Conservation (phyloP, 2,888 invertebrate species). For the Autographa gamma region DNA sequence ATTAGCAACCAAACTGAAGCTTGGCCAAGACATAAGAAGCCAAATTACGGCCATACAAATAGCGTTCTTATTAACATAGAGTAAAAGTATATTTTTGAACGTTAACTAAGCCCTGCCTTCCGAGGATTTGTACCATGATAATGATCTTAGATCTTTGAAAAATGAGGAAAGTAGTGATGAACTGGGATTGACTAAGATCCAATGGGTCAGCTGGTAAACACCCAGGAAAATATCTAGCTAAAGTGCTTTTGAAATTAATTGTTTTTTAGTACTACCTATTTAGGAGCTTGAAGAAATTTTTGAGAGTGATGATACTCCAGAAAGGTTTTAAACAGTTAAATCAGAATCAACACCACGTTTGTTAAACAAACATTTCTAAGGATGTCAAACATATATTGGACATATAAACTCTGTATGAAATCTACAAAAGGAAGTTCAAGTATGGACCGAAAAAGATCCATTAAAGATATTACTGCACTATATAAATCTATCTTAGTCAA, state of each 20-base stretch:
- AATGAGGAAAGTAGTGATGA: conserved; percentile 49
- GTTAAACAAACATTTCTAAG: neutral
- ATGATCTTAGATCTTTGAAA: conserved; percentile 56
- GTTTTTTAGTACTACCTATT: neutral
- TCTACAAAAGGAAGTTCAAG: neutral
- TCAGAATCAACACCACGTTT: neutral
- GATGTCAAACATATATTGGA: neutral
- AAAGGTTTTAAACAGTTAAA: neutral
- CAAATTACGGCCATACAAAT: conserved; percentile 79
- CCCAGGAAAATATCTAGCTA: neutral
- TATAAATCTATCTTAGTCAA: conserved; percentile 51
- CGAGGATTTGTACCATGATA: conserved; percentile 80
- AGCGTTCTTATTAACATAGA: conserved; percentile 72
- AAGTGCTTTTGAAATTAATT: too few species aligned
- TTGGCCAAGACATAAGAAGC: conserved; percentile 86
- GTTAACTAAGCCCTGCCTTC: conserved; percentile 84
- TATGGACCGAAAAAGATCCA: neutral
- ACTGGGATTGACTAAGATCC: conserved; percentile 56
- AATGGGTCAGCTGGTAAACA: neutral
- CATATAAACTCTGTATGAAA: neutral
- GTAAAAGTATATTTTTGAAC: conserved; percentile 70
- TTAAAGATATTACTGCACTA: neutral
- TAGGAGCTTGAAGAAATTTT: neutral
- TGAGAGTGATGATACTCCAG: neutral
- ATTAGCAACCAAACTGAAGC: conserved; percentile 83